A percentile compares a stretch with the other conserved stretches of the same genome.
phyloP scores from a whole-genome alignment of 92 coral and sea anemone species.

The Anthopleura xanthogrammica region DNA sequence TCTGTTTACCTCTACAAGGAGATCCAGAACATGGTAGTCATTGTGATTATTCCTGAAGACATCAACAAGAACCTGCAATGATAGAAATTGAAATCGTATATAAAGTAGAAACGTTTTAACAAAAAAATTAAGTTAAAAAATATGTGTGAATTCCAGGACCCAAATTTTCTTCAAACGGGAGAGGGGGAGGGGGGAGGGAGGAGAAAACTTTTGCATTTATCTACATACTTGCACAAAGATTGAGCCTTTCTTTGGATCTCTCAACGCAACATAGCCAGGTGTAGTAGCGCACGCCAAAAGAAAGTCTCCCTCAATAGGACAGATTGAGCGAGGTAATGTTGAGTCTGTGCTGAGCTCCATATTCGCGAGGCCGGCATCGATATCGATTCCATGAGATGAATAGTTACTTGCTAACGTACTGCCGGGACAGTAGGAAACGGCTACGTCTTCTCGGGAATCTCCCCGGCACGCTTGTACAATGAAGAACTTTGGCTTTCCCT shows the following conservation, averaged over 20 bases:
- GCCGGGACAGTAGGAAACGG: neutral
- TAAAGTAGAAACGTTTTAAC: no score
- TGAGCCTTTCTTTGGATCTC: conserved; percentile 17
- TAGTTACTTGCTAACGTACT: neutral
- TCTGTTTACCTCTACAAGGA: conserved; percentile 54
- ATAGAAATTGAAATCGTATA: no score
- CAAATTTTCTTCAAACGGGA: no score
- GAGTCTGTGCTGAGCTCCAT: conserved; percentile 21
- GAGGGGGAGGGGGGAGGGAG: no score
- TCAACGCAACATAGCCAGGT: conserved; percentile 43
- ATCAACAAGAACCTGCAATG: conserved; percentile 34
- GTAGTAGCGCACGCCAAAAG: conserved; percentile 49
- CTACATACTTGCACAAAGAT: conserved; percentile 37
- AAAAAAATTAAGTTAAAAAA: no score
- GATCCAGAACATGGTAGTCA: conserved; percentile 38
- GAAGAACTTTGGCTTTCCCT: conserved; percentile 57
- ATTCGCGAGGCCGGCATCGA: neutral
- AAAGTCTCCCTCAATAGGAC: conserved; percentile 39
- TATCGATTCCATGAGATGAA: neutral
- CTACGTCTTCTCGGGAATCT: conserved; percentile 1
- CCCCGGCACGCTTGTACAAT: conserved; percentile 63
- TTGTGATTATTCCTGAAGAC: conserved; percentile 35
- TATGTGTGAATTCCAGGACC: no score
- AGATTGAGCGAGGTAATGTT: conserved; percentile 35
- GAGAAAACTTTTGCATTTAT: neutral